Evolutionary conservation across 2,888 invertebrate genomes (phyloP).

Genomic region (Aquatica leii): DNA sequence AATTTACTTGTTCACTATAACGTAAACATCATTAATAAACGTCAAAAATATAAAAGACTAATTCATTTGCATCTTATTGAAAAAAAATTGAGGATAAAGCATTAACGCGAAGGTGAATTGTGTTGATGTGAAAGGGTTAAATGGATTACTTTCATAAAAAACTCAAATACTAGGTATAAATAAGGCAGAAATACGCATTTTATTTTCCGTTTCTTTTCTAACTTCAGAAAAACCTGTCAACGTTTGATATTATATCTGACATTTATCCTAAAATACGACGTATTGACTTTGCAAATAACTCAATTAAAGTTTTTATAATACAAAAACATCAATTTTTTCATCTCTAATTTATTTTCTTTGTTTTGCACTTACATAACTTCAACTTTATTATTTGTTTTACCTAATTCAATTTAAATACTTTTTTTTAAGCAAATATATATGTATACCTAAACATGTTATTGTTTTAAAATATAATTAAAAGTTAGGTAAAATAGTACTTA

Average conservation of each 20-base stretch:
- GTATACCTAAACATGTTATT: too few relatives aligned
- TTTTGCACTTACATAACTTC: too few relatives aligned
- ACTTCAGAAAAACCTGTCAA: not conserved
- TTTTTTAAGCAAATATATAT: too few relatives aligned
- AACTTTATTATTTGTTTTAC: too few relatives aligned
- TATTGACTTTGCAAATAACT: not conserved
- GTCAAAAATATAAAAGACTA: slow-evolving; percentile 5
- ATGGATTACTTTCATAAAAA: not conserved
- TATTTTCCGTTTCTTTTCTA: not conserved
- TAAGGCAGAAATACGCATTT: not conserved
- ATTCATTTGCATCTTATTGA: not conserved
- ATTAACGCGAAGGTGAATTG: not conserved
- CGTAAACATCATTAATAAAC: slow-evolving; percentile 3
- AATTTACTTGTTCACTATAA: not conserved
- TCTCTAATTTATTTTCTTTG: too few relatives aligned
- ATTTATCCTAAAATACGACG: slow-evolving; percentile 1
- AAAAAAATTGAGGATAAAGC: too few relatives aligned
- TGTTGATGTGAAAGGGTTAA: not conserved
- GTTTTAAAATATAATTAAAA: too few relatives aligned
- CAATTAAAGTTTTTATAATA: too few relatives aligned
- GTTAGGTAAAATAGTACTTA: too few relatives aligned
- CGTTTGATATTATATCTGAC: not conserved
- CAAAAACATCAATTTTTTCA: too few relatives aligned
- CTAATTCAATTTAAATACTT: too few relatives aligned
- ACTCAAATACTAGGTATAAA: not conserved